Conservation (phyloP, 2,888 invertebrate genomes). For the Sminthurides aquaticus region DNA sequence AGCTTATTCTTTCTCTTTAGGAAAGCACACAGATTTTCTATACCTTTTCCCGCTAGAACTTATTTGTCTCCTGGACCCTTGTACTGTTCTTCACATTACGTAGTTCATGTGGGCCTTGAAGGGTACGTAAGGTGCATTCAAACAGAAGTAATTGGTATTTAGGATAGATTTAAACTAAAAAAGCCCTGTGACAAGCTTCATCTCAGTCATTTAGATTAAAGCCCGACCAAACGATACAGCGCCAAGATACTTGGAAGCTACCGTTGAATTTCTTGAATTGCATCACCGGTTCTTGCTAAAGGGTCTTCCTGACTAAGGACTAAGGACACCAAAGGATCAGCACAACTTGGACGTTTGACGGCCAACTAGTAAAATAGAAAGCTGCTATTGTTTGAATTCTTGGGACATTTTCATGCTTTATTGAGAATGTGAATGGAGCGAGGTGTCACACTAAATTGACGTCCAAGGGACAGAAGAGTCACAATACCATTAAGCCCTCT, state of each 20-base stretch:
- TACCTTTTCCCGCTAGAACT: background rate
- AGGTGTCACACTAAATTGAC: constrained; percentile 31
- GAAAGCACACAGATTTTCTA: background rate
- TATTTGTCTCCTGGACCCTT: background rate
- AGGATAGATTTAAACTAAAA: background rate
- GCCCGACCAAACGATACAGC: too few relatives aligned
- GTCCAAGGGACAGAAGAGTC: background rate
- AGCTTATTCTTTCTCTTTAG: background rate
- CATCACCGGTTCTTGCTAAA: background rate
- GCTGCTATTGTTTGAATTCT: constrained; percentile 16
- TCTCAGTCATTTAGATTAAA: too few relatives aligned
- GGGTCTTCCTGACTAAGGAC: background rate
- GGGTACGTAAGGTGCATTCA: too few relatives aligned
- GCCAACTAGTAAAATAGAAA: constrained; percentile 27
- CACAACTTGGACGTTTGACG: constrained; percentile 10
- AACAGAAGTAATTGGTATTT: background rate
- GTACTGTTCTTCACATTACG: background rate
- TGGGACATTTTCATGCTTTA: constrained; percentile 28
- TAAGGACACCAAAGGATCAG: background rate
- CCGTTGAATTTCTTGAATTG: background rate
- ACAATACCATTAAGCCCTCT: background rate
- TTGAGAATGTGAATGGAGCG: constrained; percentile 29
- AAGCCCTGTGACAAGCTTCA: too few relatives aligned
- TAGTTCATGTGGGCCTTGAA: background rate
- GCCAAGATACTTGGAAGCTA: background rate